Base-by-base conservation (phyloP, 2,888 invertebrate genomes). In the Ischnus inquisitorius region DNA sequence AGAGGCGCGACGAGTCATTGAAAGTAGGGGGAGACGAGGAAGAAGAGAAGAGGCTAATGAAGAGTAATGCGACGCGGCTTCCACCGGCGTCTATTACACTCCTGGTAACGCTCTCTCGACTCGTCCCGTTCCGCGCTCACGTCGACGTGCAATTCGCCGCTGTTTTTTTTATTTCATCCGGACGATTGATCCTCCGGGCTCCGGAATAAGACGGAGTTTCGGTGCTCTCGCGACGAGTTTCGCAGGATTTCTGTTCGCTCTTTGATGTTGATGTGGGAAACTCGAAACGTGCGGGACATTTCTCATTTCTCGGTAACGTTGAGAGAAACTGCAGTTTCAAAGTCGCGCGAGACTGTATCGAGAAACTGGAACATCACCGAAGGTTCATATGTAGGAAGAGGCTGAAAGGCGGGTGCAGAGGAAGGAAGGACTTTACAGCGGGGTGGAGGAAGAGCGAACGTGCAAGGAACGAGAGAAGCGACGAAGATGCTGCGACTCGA, bases 1-100 rank as follows among this genome's bases (percentile, higher is more conserved):
- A 93, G 90, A 92, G 92, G 89, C 92, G 91, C 90, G 90, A 93
- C 92, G 92, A 91, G 90, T 92, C 92, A 92, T 92, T 93, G 92
- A 93, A 92, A 92, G 91, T 90, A 89, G 89, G 89, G 87, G 86
- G 79, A 84, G 79, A 57, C 54, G 79, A 79, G 77, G 39, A 78
- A 72, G 62, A 64, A 51, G 8, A 76, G 39, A 71, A 79, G 78
- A 84, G 84, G 84, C 89, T 92, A 92, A 93, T 92, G 92, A 93
- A 92, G 92, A 92, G 87, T 93, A 92, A 93, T 92, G 88, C 84
- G 85, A 78, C 76, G 54, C 76, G 69, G 75, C 48, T 48, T 79
- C 85, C 75, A 75, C 62, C 71, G 71, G 72, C 69, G 68, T 74
- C 69, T 79, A 43, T 77, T 79, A 69, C 76, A 41, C 25, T 10